Percentiles rank a stretch among this genome's conserved stretches.
Conservation (phyloP, 1,140 invertebrate genomes). For the Lethrus apterus region DNA sequence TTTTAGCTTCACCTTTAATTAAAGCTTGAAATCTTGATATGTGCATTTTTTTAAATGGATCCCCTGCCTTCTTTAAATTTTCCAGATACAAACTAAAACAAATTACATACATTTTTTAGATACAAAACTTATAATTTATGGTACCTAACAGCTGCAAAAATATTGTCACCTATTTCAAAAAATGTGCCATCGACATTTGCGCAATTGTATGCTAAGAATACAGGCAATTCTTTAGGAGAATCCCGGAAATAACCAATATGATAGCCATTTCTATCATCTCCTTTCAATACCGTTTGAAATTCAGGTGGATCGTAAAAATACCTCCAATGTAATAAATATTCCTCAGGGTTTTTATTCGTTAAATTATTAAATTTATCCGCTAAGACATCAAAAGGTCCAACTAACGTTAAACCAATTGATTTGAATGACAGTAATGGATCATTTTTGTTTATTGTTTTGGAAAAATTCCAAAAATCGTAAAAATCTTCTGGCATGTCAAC, state of each 20-base stretch:
- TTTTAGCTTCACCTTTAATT: slow-evolving; percentile 57
- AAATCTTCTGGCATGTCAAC: slow-evolving; percentile 87
- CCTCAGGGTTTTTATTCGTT: slow-evolving; percentile 47
- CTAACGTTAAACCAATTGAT: slow-evolving; percentile 60
- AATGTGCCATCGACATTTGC: slow-evolving; percentile 60
- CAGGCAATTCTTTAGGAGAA: slow-evolving; percentile 62
- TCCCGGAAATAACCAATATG: slow-evolving; percentile 90
- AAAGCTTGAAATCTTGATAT: slow-evolving; percentile 52
- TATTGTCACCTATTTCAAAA: slow-evolving; percentile 65
- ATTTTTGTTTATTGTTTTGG: slow-evolving; percentile 52
- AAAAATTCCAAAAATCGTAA: slow-evolving; percentile 77
- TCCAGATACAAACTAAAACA: slow-evolving; percentile 54
- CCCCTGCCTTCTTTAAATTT: slow-evolving; percentile 50
- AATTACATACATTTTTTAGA: too few species aligned
- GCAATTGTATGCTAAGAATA: slow-evolving; percentile 70
- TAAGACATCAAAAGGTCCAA: slow-evolving; percentile 83
- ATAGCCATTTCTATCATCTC: slow-evolving; percentile 58
- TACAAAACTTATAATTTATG: slow-evolving; percentile 11
- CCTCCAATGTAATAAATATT: slow-evolving; percentile 75
- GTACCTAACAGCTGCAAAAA: slow-evolving; percentile 76
- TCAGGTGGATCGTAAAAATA: slow-evolving; percentile 93
- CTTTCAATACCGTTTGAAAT: slow-evolving; percentile 73
- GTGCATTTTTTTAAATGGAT: slow-evolving; percentile 58
- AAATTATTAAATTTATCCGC: slow-evolving; percentile 53
- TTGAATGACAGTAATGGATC: slow-evolving; percentile 55